Base-by-base conservation (phyloP, 2,888 invertebrate genomes). In the Melangyna quadrimaculata region DNA sequence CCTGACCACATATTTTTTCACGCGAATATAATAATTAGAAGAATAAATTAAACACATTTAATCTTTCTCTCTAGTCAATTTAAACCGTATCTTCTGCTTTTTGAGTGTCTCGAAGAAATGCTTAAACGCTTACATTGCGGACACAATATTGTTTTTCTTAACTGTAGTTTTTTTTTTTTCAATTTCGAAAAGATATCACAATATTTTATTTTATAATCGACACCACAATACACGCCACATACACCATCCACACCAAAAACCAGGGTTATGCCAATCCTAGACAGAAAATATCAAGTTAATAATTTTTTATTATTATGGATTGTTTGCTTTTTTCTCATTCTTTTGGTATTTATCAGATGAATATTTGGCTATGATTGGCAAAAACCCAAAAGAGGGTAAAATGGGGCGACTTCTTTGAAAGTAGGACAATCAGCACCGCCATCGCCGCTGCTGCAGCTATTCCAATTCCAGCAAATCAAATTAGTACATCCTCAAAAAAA, bases 311-410 rank as follows among this genome's bases (percentile, higher is more conserved):
- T 57, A 57, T 79, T 79, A n/a, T n/a, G 53, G 71, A 74, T 48
- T 69, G 67, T 65, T 53, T 86, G 37, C 12, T 69, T 69, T 51
- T 72, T 45, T 57, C n/a, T 72, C 45, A 48, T 43, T 81, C 29
- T 48, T 86, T 83, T 82, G 61, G 51, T 67, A 65, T 70, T 88
- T 86, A 90, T 90, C 91, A 92, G 92, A 92, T 91, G 92, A 92
- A 89, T 92, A 91, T 89, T 91, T 92, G 87, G 90, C 92, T 88
- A 91, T 92, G 91, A 91, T 92, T 91, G 92, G 92, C 90, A 92
- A 92, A 90, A 89, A 78, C 81, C 70, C 91, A 87, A 90, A 91
- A 78, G 91, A 92, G 88, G 91, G 92, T 88, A 92, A 92, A 91
- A 92, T 92, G 91, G 91, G 92, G 88, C 90, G 92, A 89, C 90